These are phyloP conservation scores for Zosterops japonicus DNA, from an alignment of 2,113 vertebrate species.

Conservation along the genomic window DNA sequence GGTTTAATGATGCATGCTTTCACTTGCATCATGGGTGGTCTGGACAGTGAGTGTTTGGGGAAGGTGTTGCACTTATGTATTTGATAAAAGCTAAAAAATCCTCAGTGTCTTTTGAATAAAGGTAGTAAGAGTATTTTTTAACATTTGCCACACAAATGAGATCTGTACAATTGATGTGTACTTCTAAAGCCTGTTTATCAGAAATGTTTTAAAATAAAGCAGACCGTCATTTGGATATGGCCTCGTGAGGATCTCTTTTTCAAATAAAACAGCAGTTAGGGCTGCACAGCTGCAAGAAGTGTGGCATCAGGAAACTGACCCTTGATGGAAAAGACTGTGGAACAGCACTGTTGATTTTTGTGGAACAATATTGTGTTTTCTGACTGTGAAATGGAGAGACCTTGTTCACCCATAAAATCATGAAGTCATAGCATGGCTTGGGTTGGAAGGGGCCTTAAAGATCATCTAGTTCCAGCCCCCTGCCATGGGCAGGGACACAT, in stretches of 20 bases:
- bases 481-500: neutral
- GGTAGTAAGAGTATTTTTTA: neutral
- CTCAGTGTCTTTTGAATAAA: neutral
- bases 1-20: neutral
- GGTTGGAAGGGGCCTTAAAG: neutral
- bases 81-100: neutral
- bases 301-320: neutral
- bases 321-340: neutral
- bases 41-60: neutral
- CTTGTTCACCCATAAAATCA: neutral
- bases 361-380: neutral
- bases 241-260: neutral
- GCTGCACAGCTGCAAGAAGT: neutral
- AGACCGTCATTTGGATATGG: neutral
- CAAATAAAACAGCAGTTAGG: neutral
- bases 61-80: neutral
- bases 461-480: neutral
- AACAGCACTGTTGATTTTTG: neutral
- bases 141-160: neutral
- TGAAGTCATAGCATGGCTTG: neutral
- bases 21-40: neutral
- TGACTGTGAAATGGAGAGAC: neutral
- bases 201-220: neutral
- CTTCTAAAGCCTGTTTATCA: neutral
- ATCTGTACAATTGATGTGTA: neutral